Evolutionary conservation across 92 coral and sea anemone species (phyloP).

Genomic region (Porites rus): DNA sequence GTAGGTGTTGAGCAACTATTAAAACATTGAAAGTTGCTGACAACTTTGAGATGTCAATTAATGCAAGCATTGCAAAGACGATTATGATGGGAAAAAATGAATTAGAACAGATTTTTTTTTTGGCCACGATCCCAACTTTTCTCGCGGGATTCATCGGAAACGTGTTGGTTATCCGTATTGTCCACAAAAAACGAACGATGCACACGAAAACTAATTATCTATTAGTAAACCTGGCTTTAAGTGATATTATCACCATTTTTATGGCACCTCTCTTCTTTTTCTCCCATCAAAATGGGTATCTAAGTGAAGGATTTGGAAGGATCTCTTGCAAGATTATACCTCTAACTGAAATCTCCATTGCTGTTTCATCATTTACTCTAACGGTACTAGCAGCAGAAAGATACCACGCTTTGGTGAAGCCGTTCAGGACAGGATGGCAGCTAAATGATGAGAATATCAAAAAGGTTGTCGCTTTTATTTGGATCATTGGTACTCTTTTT

Average conservation of each 20-base stretch:
- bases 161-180: neutral
- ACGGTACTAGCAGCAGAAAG: neutral
- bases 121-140: neutral
- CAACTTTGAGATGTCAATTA: too few species aligned
- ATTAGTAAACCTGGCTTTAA: neutral
- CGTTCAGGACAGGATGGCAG: neutral
- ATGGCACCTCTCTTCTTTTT: neutral
- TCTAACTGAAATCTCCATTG: neutral
- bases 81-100: too few species aligned
- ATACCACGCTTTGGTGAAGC: conserved; percentile 6
- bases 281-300: neutral
- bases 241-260: neutral
- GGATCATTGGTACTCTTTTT: neutral
- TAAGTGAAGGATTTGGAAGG: neutral
- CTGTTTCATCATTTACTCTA: neutral
- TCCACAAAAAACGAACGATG: neutral
- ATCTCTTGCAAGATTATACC: neutral
- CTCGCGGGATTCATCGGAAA: neutral
- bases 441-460: neutral
- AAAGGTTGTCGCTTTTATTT: neutral
- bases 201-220: conserved; percentile 6
- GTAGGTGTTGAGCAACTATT: too few species aligned
- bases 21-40: too few species aligned
- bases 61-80: too few species aligned
- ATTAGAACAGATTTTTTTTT: neutral